Evolutionary conservation across 2,888 invertebrate genomes (phyloP).

Genomic region (Esperia sulphurella): DNA sequence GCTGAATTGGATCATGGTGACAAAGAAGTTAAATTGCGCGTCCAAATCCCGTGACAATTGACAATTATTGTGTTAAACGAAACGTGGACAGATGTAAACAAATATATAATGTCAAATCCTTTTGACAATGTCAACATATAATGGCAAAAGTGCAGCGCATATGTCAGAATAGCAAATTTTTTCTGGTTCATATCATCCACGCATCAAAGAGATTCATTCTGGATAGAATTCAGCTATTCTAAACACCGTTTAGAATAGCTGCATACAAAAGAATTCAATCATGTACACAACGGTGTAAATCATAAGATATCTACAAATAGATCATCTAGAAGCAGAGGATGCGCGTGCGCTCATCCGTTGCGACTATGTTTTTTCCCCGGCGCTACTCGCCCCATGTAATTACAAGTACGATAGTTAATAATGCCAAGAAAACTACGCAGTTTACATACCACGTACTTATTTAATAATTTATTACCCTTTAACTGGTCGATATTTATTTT

Average conservation of each 20-base stretch:
- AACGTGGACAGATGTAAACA: constrained; percentile 74
- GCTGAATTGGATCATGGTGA: constrained; percentile 71
- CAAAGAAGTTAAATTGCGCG: constrained; percentile 77
- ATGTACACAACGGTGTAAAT: constrained; percentile 18
- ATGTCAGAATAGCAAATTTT: constrained; percentile 12
- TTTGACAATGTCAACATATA: constrained; percentile 24
- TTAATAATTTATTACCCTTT: constrained; percentile 13
- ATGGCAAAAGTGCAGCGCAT: constrained; percentile 29
- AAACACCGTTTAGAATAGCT: constrained; percentile 8
- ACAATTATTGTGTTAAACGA: constrained; percentile 57
- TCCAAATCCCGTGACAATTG: constrained; percentile 73
- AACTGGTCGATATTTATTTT: constrained; percentile 6
- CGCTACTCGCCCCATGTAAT: constrained; percentile 46
- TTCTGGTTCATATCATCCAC: neutral
- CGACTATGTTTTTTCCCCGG: constrained; percentile 45
- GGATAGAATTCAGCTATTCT: neutral
- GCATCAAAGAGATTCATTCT: neutral
- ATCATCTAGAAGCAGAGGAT: constrained; percentile 28
- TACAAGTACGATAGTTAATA: constrained; percentile 37
- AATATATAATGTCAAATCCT: constrained; percentile 47
- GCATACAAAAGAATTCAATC: constrained; percentile 18
- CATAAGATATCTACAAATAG: constrained; percentile 37
- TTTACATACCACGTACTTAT: constrained; percentile 11
- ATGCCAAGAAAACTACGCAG: constrained; percentile 12
- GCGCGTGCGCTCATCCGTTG: constrained; percentile 38